Evolutionary conservation across 2,113 vertebrate species (phyloP).

Genomic region (Pelodiscus sinensis): DNA sequence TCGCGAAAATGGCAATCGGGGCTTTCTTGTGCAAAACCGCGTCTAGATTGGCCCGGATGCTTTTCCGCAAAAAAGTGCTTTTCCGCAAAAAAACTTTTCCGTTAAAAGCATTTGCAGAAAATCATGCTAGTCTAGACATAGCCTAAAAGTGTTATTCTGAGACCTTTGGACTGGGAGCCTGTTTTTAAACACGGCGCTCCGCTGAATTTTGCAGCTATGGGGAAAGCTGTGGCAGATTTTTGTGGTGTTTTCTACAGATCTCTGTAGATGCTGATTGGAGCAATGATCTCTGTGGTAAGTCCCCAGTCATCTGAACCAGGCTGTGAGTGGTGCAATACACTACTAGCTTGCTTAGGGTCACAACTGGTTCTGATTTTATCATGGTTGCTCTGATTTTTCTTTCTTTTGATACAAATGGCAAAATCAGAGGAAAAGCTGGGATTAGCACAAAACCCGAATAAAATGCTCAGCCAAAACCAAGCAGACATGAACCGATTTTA

Average conservation of each 20-base stretch:
- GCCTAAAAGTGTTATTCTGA: not conserved
- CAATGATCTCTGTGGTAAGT: not conserved
- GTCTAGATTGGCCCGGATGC: too few species aligned
- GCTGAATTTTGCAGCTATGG: not conserved
- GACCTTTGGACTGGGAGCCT: not conserved
- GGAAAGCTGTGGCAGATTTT: not conserved
- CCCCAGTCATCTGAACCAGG: not conserved
- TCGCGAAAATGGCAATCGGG: too few species aligned
- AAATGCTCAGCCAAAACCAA: not conserved
- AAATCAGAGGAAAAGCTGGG: not conserved
- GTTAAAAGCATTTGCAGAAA: too few species aligned
- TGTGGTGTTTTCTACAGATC: not conserved
- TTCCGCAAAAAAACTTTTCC: too few species aligned
- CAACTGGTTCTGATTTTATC: not conserved
- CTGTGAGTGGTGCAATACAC: not conserved
- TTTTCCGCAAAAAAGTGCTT: too few species aligned
- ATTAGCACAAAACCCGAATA: not conserved
- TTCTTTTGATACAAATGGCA: not conserved
- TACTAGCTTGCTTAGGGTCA: accelerated
- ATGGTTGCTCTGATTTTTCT: not conserved
- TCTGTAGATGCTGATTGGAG: not conserved
- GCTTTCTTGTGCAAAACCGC: too few species aligned
- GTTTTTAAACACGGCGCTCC: not conserved
- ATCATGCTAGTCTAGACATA: too few species aligned
- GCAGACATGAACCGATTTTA: not conserved